Evolutionary conservation across 1,140 invertebrate genomes (phyloP), one percentile per base, ranked within the genome.

Genomic region (Aphidius gifuensis): DNA sequence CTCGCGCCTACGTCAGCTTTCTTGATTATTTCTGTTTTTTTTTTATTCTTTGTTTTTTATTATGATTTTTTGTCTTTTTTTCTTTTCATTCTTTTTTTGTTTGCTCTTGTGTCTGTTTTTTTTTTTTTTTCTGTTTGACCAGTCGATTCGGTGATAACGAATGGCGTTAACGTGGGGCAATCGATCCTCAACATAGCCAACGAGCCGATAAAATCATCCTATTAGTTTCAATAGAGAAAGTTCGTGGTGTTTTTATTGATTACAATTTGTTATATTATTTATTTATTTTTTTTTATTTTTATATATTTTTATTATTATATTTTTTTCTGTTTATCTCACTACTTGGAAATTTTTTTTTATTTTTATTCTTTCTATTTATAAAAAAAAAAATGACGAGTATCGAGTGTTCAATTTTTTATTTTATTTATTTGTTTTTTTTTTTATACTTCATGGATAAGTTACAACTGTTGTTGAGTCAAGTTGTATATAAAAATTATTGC

Each of bases 191-290:
- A 48, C 47, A 21, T 16, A 38, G 32, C 23, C 21, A 51, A 48
- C 58, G 47, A 50, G 40, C 48, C 46, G 58, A 60, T 60, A 50
- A 60, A 60, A 50, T 60, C 47, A 51, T 60, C 58, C 48, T 11
- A 51, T 60, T 60, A 51, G 48, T 60, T 60, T 60, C 58, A 60
- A 60, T 54, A n/a, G 42, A 53, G 45, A n/a, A 16, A 3, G 21
- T 16, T 60, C 32, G 23, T 60, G 39, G 42, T 43, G 21, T 42
- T 7, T 32, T 38, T 51, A 60, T 48, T 39, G 32, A 58, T 38
- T 58, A 16, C 21, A 16, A 51, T 32, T 16, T 39, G n/a, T 11
- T 55, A 39, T 16, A 16, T 16, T 16, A 16, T 16, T n/a, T n/a
- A n/a, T n/a, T n/a, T 39, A 39, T 38, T 42, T 55, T 32, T 3